Evolutionary conservation across 2,113 vertebrate species (phyloP).

Genomic region (Scartelaos histophorus): DNA sequence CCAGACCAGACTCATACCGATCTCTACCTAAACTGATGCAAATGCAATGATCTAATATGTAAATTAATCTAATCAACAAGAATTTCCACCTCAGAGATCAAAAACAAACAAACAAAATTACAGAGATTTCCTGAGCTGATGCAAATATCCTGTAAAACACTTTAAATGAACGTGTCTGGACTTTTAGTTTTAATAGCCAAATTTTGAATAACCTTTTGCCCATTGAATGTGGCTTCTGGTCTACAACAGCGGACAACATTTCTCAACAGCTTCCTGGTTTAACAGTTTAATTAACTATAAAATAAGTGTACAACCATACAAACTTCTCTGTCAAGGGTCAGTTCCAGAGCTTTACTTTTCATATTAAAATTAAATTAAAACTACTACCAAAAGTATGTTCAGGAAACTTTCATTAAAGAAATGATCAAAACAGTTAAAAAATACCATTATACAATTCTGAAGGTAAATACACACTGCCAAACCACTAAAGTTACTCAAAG

Average conservation of each 20-base stretch:
- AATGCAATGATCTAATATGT: background rate
- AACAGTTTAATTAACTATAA: too few species aligned
- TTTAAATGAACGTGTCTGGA: background rate
- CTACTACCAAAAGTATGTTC: constrained; percentile 1
- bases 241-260: background rate
- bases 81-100: too few species aligned
- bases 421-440: background rate
- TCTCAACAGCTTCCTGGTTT: background rate
- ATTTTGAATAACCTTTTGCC: background rate
- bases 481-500: background rate
- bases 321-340: too few species aligned
- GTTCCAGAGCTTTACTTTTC: background rate
- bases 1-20: background rate
- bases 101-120: background rate
- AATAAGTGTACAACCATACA: too few species aligned
- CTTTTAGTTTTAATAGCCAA: background rate
- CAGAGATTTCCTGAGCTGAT: background rate
- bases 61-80: background rate
- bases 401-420: background rate
- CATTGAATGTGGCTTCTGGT: too few species aligned
- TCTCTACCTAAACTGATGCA: background rate
- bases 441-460: constrained; percentile 2
- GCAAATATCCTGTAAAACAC: background rate
- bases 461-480: background rate
- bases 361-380: background rate